Conservation (phyloP, 2,888 invertebrate species). For the Cacoxenus indagator region DNA sequence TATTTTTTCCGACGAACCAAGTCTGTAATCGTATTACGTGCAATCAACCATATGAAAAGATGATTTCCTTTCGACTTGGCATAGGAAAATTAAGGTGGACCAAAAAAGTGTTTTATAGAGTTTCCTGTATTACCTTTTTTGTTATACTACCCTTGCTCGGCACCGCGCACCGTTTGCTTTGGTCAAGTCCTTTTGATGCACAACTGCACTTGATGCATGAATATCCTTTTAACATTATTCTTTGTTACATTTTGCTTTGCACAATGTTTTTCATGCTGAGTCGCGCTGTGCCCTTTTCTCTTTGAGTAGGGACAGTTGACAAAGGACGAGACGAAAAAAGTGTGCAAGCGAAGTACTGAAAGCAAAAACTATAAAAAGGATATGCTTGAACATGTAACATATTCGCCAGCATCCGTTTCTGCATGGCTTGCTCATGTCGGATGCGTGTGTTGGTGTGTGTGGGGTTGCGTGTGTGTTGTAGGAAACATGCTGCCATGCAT, state of each 20-base stretch:
- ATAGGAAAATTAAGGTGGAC: constrained; percentile 53
- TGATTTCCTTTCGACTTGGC: constrained; percentile 54
- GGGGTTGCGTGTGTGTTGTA: background rate
- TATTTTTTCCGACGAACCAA: background rate
- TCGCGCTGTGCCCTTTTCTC: background rate
- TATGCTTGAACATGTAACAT: background rate
- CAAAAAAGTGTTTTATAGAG: background rate
- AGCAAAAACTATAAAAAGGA: background rate
- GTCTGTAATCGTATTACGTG: constrained; percentile 3
- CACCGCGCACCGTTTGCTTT: background rate
- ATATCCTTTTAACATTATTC: constrained; percentile 21
- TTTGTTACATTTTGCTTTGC: constrained; percentile 9
- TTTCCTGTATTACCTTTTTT: background rate
- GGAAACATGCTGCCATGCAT: constrained; percentile 24
- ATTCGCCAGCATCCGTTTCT: background rate
- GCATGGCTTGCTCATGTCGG: background rate
- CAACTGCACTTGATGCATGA: constrained; percentile 20
- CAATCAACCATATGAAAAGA: background rate
- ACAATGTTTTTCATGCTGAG: background rate
- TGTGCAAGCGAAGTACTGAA: background rate
- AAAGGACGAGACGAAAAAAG: background rate
- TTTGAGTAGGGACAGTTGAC: background rate
- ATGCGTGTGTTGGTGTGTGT: background rate
- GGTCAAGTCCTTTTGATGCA: background rate
- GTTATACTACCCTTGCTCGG: background rate